Base-by-base conservation (phyloP, 92 coral and sea anemone species). In the Meandrina meandrites region DNA sequence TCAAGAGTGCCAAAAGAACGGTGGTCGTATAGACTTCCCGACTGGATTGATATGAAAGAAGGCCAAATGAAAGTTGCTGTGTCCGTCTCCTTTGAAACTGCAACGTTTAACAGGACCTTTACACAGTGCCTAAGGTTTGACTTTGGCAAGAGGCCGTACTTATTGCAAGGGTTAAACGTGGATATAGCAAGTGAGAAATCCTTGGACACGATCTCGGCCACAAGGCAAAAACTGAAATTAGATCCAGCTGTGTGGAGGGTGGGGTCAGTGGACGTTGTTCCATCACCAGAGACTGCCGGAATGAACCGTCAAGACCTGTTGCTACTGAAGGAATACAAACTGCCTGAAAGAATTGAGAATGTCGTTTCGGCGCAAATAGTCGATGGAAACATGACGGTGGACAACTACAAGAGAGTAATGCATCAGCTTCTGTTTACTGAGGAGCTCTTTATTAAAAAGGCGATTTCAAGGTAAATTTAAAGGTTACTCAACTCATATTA, bases 371-470 rank as follows among this genome's bases (percentile, higher is more conserved):
- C 85, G 5, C 89, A 87, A 37, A 36, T 91, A 51, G n/a, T 84
- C 40, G 85, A 66, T n/a, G 47, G 42, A 37, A 82, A 76, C 40
- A 48, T 90, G 19, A 86, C 82, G 21, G 76, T 81, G 35, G 86
- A 84, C 31, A 91, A 90, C 79, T 93, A 93, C 85, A 40, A 87
- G 73, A 68, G 86, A 42, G 89, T 84, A 24, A 90, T 92, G 92
- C 96, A 93, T 56, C 91, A 91, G 42, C 82, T 93, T 21, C 73
- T 93, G 64, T 93, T 89, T 83, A 58, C 86, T 47, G 96, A 93
- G 83, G 96, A 93, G 86, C 85, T 81, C 28, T 87, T 82, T 79
- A 91, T 89, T 87, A 89, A 88, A 42, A 66, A 82, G 77, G 89
- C 87, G 35, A 89, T 93, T 62, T 87, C 91, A 27, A 93, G 96